Evolutionary conservation across 37 sponge, comb jelly and placozoan genomes (phyloP).

Genomic region (Oscarella lobularis): DNA sequence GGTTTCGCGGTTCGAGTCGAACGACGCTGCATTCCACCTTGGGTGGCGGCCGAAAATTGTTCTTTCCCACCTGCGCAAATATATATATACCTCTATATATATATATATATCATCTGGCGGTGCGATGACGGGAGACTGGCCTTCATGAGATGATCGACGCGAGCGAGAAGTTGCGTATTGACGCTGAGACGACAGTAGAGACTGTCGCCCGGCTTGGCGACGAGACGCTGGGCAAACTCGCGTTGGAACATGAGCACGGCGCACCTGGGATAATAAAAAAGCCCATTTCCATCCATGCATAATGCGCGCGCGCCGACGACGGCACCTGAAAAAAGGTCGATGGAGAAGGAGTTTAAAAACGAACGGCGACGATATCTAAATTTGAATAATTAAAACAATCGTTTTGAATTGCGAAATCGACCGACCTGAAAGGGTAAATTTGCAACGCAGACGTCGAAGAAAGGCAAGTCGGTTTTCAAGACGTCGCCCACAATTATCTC

Average conservation of each 20-base stretch:
- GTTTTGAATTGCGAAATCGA: too few species aligned
- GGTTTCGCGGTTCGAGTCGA: constrained; percentile 86
- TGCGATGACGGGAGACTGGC: constrained; percentile 8
- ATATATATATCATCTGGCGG: not conserved
- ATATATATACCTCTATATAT: constrained; percentile 1
- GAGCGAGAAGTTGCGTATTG: constrained; percentile 91
- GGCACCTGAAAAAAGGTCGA: constrained; percentile 71
- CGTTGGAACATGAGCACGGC: constrained; percentile 96
- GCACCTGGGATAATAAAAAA: constrained; percentile 55
- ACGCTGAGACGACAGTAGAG: constrained; percentile 89
- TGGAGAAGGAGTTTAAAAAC: constrained; percentile 94
- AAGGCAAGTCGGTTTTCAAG: constrained; percentile 82
- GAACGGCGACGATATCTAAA: constrained; percentile 84
- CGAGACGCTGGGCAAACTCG: constrained; percentile 92
- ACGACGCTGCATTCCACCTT: constrained; percentile 97
- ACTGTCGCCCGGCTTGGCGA: constrained; percentile 91
- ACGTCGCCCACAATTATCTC: constrained; percentile 88
- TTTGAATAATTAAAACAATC: too few species aligned
- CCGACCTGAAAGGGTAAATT: constrained; percentile 87
- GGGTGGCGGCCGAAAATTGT: constrained; percentile 97
- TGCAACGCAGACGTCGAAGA: constrained; percentile 97
- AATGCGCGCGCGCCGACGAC: too few species aligned
- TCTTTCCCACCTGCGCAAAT: constrained; percentile 61
- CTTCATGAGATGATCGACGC: constrained; percentile 91
- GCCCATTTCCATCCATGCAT: too few species aligned